These are phyloP conservation scores for Tenrec ecaudatus DNA, from an alignment of 2,113 vertebrate species.

Conservation along the genomic window DNA sequence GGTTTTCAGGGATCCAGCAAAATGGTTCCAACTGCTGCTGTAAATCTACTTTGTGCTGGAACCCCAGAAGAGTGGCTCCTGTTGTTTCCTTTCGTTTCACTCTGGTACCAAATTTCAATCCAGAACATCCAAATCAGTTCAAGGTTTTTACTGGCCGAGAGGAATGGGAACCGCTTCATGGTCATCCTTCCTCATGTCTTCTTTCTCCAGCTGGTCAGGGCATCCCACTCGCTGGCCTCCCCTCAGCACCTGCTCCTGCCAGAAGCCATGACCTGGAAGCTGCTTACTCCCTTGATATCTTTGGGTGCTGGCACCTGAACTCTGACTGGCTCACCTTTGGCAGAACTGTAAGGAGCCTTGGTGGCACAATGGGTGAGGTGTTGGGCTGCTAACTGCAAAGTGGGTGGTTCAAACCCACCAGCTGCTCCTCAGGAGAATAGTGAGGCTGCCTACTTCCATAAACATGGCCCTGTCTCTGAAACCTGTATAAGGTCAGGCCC, in stretches of 20 bases:
- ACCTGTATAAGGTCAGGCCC: too few relatives aligned
- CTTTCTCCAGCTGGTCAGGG: not conserved
- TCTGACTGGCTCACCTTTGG: not conserved
- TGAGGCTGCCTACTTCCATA: too few relatives aligned
- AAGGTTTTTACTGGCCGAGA: slow-evolving; percentile 9
- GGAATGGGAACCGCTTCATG: not conserved
- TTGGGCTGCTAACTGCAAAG: too few relatives aligned
- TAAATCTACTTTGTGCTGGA: slow-evolving; percentile 65
- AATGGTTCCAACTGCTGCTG: slow-evolving; percentile 52
- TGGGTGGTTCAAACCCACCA: too few relatives aligned
- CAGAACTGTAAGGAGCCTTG: not conserved
- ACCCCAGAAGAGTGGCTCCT: slow-evolving; percentile 1
- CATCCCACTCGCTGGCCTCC: not conserved
- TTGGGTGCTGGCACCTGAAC: not conserved
- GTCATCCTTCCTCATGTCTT: not conserved
- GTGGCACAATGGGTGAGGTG: too few relatives aligned
- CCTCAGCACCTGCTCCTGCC: not conserved
- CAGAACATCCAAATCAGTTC: slow-evolving; percentile 65
- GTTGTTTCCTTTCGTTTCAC: not conserved
- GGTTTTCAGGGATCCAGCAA: slow-evolving; percentile 61
- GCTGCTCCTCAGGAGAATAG: too few relatives aligned
- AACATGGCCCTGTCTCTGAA: too few relatives aligned
- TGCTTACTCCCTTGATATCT: not conserved
- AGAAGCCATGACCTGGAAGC: not conserved
- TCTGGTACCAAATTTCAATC: slow-evolving; percentile 58